These are phyloP conservation scores for Pristiophorus japonicus DNA, from an alignment of 2,113 vertebrate species.

Conservation along the genomic window DNA sequence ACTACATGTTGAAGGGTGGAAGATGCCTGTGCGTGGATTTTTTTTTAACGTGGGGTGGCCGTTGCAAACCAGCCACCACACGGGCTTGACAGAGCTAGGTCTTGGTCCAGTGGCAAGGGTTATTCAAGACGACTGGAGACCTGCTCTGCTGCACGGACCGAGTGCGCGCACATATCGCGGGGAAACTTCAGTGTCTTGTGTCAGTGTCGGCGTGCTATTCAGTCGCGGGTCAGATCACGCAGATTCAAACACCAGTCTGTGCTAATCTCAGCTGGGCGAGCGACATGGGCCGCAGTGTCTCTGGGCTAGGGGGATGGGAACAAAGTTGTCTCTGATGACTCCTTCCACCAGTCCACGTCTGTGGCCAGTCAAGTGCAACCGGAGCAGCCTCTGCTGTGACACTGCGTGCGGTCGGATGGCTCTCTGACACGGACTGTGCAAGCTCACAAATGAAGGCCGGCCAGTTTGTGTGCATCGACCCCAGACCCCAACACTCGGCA, in stretches of 20 bases:
- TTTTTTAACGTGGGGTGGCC: no score
- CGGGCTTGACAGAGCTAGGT: no score
- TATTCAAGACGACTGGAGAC: no score
- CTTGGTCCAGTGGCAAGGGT: no score
- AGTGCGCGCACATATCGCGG: no score
- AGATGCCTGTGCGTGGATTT: no score
- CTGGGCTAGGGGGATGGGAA: not conserved
- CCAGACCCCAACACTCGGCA: not conserved
- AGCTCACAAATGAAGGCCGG: not conserved
- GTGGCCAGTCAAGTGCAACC: no score
- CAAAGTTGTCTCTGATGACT: not conserved
- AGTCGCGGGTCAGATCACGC: no score
- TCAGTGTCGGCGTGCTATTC: not conserved
- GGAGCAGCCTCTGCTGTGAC: not conserved
- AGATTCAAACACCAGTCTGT: not conserved
- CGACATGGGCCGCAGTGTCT: not conserved
- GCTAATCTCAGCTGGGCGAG: not conserved
- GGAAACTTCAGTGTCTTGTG: no score
- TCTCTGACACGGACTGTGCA: not conserved
- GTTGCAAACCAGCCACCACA: no score
- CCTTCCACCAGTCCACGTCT: not conserved
- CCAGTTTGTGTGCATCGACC: not conserved
- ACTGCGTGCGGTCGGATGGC: not conserved
- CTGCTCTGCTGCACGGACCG: no score
- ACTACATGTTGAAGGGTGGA: no score